phyloP scores from a whole-genome alignment of 2,113 vertebrate genomes.

The Merops nubicus region DNA sequence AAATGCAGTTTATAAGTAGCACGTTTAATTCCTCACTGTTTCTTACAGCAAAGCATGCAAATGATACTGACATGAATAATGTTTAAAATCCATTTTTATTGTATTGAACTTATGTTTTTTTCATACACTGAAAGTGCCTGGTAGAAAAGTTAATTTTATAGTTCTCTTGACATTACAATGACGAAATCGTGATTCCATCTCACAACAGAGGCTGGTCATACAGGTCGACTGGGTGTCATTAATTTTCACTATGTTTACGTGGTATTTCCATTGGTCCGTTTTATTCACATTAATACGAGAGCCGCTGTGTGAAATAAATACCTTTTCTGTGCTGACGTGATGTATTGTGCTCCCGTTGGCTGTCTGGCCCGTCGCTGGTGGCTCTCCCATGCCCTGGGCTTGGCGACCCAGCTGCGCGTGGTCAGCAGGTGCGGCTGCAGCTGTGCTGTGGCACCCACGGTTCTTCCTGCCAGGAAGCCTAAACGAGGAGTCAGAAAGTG shows the following conservation, averaged over 20 bases:
- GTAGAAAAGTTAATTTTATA: background rate
- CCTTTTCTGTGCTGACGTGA: background rate
- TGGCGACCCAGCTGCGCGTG: background rate
- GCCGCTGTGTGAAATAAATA: background rate
- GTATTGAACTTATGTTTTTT: background rate
- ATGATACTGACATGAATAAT: background rate
- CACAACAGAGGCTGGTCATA: background rate
- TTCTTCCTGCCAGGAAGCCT: background rate
- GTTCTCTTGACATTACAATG: background rate
- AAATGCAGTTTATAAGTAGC: background rate
- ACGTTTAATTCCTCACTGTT: background rate
- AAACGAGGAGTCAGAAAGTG: background rate
- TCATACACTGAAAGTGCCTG: background rate
- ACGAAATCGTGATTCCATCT: accelerated
- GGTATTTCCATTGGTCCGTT: background rate
- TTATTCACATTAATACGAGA: background rate
- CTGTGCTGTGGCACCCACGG: background rate
- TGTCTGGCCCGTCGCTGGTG: background rate
- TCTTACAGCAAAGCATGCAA: background rate
- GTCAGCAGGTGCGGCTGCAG: background rate
- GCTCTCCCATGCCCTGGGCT: accelerated
- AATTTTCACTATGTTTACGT: background rate
- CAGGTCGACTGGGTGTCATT: background rate
- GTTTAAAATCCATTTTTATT: background rate
- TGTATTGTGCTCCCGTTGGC: background rate